Evolutionary conservation across 2,888 invertebrate species (phyloP).

Genomic region (Auanema sp.): DNA sequence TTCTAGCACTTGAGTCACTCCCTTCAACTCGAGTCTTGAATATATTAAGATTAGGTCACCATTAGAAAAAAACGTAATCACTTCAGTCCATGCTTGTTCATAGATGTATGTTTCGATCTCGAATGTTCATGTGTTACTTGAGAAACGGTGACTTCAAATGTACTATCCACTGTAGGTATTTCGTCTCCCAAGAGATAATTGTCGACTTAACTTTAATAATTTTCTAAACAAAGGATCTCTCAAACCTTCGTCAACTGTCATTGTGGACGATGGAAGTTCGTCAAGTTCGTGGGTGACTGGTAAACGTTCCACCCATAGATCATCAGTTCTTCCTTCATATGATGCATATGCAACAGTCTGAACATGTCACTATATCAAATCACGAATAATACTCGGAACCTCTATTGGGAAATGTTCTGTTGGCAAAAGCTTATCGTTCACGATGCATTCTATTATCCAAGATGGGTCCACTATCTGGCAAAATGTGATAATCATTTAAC

Average conservation of each 20-base stretch:
- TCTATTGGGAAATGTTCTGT: background rate
- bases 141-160: no score
- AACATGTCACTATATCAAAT: background rate
- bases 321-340: slow-evolving; percentile 10
- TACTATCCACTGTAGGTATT: no score
- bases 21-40: slow-evolving; percentile 11
- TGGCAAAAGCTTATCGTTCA: slow-evolving; percentile 6
- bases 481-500: background rate
- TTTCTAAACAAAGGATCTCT: no score
- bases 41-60: background rate
- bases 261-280: no score
- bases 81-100: no score
- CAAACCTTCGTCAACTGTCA: no score
- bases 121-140: no score
- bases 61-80: no score
- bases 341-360: slow-evolving; percentile 7
- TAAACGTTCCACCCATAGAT: slow-evolving; percentile 1
- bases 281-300: no score
- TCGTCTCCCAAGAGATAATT: no score
- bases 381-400: background rate
- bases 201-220: no score
- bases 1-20: slow-evolving; percentile 8
- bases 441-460: slow-evolving; percentile 15
- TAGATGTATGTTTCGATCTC: no score
- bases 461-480: slow-evolving; percentile 15